Conservation (phyloP, 2,888 invertebrate species). For the Chaetogeoica ovagalla region DNA sequence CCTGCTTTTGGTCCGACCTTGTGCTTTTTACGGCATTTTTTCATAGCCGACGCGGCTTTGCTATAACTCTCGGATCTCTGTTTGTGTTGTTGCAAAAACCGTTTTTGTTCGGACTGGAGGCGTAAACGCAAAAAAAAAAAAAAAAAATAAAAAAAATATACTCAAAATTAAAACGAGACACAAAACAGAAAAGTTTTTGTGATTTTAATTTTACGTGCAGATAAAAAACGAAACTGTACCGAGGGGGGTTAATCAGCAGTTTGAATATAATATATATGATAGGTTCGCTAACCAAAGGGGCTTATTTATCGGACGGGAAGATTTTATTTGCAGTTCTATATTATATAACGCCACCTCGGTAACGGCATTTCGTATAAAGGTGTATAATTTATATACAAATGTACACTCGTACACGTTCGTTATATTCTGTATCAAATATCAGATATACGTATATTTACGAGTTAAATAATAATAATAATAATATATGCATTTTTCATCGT, state of each 20-base stretch:
- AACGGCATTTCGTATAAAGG: constrained; percentile 15
- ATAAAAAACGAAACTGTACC: constrained; percentile 25
- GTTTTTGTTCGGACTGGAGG: constrained; percentile 82
- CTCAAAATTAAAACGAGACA: neutral
- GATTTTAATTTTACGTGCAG: constrained; percentile 22
- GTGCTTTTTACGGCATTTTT: constrained; percentile 78
- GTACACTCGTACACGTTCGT: constrained; percentile 1
- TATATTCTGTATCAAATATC: constrained; percentile 12
- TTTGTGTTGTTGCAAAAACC: constrained; percentile 91
- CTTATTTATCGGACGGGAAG: constrained; percentile 33
- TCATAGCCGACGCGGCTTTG: constrained; percentile 87
- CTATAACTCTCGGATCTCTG: constrained; percentile 86
- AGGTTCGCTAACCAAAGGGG: neutral
- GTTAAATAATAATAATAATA: too few species aligned
- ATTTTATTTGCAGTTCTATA: neutral
- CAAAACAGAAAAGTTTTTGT: constrained; percentile 19
- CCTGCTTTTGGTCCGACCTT: constrained; percentile 77
- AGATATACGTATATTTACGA: neutral
- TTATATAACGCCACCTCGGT: neutral
- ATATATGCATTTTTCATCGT: constrained; percentile 26
- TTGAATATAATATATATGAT: neutral
- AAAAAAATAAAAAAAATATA: too few species aligned
- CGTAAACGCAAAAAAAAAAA: constrained; percentile 33
- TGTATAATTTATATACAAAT: neutral
- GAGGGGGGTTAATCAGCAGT: constrained; percentile 44